Percentiles rank a stretch among this genome's conserved stretches.
Conservation (phyloP, 2,797 vertebrate species). For the Darevskia mixta region DNA sequence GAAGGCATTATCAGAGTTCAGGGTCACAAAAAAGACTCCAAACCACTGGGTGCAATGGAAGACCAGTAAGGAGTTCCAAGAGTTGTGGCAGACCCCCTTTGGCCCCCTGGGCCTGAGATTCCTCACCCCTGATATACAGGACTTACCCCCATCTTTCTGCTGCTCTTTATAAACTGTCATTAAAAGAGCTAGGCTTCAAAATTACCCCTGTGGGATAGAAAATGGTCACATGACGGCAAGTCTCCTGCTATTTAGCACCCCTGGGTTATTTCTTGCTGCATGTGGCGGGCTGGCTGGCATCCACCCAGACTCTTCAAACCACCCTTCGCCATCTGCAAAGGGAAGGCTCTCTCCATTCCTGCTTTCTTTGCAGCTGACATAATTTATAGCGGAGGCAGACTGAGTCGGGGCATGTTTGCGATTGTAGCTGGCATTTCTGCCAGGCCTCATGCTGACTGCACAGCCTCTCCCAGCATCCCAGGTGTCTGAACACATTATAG, state of each 20-base stretch:
- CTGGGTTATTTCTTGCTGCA: conserved; percentile 4
- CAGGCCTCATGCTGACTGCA: conserved; percentile 47
- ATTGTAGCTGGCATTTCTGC: conserved; percentile 68
- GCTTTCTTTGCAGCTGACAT: conserved; percentile 34
- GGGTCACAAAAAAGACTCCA: no score
- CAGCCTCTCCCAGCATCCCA: conserved; percentile 57
- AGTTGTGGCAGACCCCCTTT: no score
- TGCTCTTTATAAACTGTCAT: not conserved
- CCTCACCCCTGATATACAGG: not conserved
- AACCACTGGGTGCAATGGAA: no score
- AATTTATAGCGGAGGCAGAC: conserved; percentile 57
- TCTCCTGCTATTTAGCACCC: not conserved
- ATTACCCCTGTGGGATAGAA: not conserved
- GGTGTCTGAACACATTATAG: conserved; percentile 65
- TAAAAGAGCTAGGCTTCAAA: not conserved
- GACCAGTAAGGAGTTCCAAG: no score
- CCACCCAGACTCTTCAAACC: not conserved
- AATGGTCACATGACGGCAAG: not conserved
- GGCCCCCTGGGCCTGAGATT: no score
- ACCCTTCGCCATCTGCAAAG: not conserved
- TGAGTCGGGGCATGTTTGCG: conserved; percentile 70
- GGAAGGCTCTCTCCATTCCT: conserved; percentile 38
- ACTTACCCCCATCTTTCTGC: not conserved
- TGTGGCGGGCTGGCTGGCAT: not conserved
- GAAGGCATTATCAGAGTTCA: no score